Conservation (phyloP, 1,140 invertebrate genomes). For the Bombus superbus region DNA sequence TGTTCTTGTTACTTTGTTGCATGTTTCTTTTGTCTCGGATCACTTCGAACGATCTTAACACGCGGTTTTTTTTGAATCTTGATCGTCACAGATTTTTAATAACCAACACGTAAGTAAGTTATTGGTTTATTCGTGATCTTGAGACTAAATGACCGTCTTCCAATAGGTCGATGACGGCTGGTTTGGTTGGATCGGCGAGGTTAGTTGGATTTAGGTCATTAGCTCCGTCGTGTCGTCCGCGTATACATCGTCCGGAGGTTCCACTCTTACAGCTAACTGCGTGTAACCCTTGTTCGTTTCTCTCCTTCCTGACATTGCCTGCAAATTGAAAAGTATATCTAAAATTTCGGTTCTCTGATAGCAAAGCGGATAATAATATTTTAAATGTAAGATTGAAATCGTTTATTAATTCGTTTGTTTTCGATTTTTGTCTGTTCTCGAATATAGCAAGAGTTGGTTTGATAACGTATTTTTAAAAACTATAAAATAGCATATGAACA, state of each 20-base stretch:
- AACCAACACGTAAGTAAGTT: slow-evolving; percentile 39
- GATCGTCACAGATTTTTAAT: slow-evolving; percentile 14
- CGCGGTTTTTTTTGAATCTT: slow-evolving; percentile 15
- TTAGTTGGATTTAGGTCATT: slow-evolving; percentile 75
- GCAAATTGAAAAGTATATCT: neutral
- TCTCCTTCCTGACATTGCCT: slow-evolving; percentile 77
- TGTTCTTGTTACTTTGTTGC: neutral
- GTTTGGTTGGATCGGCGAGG: slow-evolving; percentile 35
- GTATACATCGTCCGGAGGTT: slow-evolving; percentile 77
- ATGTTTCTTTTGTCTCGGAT: slow-evolving; percentile 1
- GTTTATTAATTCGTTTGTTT: neutral
- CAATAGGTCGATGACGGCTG: slow-evolving; percentile 51
- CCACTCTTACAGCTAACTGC: slow-evolving; percentile 76
- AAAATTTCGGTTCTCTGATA: neutral
- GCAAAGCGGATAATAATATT: neutral
- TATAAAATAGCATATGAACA: no score
- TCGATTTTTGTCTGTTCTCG: neutral
- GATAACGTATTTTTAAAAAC: no score
- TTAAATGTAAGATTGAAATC: no score
- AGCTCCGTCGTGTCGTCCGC: slow-evolving; percentile 78
- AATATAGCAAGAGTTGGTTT: neutral
- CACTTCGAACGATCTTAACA: slow-evolving; percentile 17
- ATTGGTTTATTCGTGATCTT: slow-evolving; percentile 39
- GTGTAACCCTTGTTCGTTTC: slow-evolving; percentile 79
- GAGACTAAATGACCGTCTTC: slow-evolving; percentile 60